Evolutionary conservation across 2,113 vertebrate species (phyloP), one percentile per base, ranked within the genome.

Genomic region (Orcinus orca): DNA sequence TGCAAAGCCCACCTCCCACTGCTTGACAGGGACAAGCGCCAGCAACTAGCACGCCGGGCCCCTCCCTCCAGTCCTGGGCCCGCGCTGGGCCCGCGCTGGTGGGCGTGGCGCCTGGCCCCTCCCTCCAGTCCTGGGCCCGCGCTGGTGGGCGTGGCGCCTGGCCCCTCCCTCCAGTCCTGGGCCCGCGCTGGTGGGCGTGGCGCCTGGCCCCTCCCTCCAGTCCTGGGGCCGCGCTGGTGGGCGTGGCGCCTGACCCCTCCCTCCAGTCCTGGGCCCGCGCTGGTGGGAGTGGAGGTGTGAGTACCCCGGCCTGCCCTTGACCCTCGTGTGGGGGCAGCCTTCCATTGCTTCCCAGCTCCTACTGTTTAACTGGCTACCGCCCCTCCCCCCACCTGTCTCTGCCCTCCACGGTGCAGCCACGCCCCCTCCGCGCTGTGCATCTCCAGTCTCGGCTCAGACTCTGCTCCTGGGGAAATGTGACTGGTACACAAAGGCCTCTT

Each of bases 361-460:
- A 18, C 23, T 1, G 26, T 31, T 21, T 5, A 4, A 50, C 13
- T 6, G 68, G 3, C 6, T 5, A 10, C 53, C 1, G 0, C 33
- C 12, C 8, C 50, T 14, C 50, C 50, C 2, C 1, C 0, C 15
- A 17, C 0, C 33, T 0, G 1, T 3, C 12, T 7, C 36, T 1
- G 2, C 8, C 44, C 67, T 8, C 0, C 1, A 5, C 0, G 15
- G 7, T 0, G 1, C 0, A 0, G 8, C 36, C 80, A 0, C 0
- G 0, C 55, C 6, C 10, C 9, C n/a, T 4, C 18, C 12, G 6
- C 25, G 9, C 23, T 6, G 0, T 0, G n/a, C 6, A 25, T 1
- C 20, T 3, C 87, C 44, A 11, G 0, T 12, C 2, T 13, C 0
- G 2, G 23, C 73, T 47, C 26, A 25, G 12, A 5, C 6, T 21